Conservation (phyloP, 1,140 invertebrate species). For the Amphibalanus amphitrite region DNA sequence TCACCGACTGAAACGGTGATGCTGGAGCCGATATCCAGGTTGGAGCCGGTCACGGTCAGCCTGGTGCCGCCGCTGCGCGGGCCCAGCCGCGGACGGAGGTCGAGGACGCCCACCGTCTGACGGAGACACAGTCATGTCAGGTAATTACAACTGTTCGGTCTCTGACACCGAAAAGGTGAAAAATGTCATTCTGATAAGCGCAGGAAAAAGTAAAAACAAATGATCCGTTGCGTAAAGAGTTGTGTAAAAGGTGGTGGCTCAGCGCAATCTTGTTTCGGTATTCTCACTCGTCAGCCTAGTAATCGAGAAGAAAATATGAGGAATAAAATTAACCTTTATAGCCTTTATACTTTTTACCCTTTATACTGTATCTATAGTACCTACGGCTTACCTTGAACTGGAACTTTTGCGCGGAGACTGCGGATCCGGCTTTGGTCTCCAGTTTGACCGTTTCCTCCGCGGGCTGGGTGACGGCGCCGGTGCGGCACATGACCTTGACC, state of each 20-base stretch:
- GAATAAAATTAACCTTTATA: too few relatives aligned
- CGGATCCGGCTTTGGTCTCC: background rate
- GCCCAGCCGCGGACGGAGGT: slow-evolving; percentile 22
- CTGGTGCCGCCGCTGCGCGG: slow-evolving; percentile 86
- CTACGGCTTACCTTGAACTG: background rate
- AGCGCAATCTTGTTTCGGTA: too few relatives aligned
- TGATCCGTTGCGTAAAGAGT: too few relatives aligned
- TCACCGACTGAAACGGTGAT: slow-evolving; percentile 76
- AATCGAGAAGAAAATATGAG: too few relatives aligned
- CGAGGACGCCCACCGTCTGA: background rate
- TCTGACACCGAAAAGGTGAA: too few relatives aligned
- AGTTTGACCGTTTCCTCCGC: background rate
- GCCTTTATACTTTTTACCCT: too few relatives aligned
- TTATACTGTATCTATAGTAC: too few relatives aligned
- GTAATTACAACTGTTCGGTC: background rate
- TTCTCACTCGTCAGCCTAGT: too few relatives aligned
- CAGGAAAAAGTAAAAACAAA: too few relatives aligned
- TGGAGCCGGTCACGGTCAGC: slow-evolving; percentile 70
- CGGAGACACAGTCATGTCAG: background rate
- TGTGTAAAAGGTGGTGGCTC: too few relatives aligned
- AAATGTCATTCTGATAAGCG: too few relatives aligned
- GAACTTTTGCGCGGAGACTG: background rate
- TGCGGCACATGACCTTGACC: slow-evolving; percentile 72
- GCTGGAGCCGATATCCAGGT: slow-evolving; percentile 82
- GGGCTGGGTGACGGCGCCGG: slow-evolving; percentile 31